These are phyloP conservation scores for Philaethria dido DNA, from an alignment of 2,888 invertebrate genomes.

Conservation along the genomic window DNA sequence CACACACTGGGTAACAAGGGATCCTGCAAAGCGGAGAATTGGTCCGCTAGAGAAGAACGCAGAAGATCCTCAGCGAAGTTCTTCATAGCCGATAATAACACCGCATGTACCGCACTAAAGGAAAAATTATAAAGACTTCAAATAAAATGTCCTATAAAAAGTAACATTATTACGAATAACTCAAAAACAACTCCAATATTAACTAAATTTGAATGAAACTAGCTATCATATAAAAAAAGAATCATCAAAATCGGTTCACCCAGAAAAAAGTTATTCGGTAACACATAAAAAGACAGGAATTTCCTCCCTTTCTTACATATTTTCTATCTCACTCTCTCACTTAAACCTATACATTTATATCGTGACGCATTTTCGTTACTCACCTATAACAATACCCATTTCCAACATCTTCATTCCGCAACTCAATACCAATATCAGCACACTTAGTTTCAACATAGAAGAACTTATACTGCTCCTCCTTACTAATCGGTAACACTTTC, in stretches of 20 bases:
- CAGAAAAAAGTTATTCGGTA: too few species aligned
- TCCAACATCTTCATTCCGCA: constrained; percentile 74
- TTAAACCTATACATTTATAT: too few species aligned
- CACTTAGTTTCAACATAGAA: constrained; percentile 69
- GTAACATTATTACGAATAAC: too few species aligned
- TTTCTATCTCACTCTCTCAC: too few species aligned
- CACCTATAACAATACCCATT: constrained; percentile 73
- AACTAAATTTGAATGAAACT: too few species aligned
- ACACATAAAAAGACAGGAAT: too few species aligned
- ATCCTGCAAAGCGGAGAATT: constrained; percentile 56
- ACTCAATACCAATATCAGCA: constrained; percentile 68
- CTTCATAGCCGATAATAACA: constrained; percentile 76
- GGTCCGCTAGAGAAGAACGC: constrained; percentile 61
- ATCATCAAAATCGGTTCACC: too few species aligned
- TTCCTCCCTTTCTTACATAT: too few species aligned
- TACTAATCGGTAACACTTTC: constrained; percentile 59
- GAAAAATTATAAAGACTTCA: background rate
- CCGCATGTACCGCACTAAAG: constrained; percentile 73
- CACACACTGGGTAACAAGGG: constrained; percentile 53
- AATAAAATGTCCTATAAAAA: too few species aligned
- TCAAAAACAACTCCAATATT: too few species aligned
- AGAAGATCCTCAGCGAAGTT: constrained; percentile 80
- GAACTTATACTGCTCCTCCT: constrained; percentile 63
- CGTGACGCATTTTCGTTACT: constrained; percentile 46
- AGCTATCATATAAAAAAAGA: too few species aligned